A percentile compares a stretch with the other conserved stretches of the same genome.
These are phyloP conservation scores for Sepiola atlantica DNA, from an alignment of 2,888 invertebrate species.

Conservation along the genomic window DNA sequence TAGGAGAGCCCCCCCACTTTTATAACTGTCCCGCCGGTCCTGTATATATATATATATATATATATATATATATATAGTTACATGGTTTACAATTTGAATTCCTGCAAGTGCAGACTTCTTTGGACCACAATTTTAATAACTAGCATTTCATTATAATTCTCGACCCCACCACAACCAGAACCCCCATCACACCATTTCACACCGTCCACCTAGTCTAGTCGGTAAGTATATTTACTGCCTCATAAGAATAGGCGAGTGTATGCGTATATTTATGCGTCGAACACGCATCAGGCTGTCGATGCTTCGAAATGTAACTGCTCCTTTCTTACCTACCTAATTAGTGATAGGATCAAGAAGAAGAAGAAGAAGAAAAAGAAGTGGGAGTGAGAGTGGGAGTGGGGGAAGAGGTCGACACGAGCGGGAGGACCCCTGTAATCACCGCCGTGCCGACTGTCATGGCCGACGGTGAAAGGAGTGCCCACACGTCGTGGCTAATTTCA, in stretches of 20 bases:
- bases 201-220: not conserved
- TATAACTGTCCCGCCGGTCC: no score
- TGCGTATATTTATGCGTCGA: not conserved
- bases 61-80: not conserved
- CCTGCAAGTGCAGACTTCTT: not conserved
- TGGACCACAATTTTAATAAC: no score
- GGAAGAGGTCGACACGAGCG: not conserved
- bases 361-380: not conserved
- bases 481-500: conserved; percentile 8
- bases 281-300: conserved; percentile 32
- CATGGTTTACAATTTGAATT: not conserved
- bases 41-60: not conserved
- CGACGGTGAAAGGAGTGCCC: not conserved
- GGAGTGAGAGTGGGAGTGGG: no score
- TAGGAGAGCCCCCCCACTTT: no score
- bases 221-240: not conserved
- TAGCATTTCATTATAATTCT: no score
- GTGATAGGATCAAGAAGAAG: conserved; percentile 23
- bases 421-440: not conserved
- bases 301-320: not conserved
- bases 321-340: conserved; percentile 32
- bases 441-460: not conserved
- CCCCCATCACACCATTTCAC: not conserved
- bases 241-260: not conserved
- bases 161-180: not conserved